phyloP scores from a whole-genome alignment of 2,113 vertebrate genomes.

The Hippocampus mohnikei region DNA sequence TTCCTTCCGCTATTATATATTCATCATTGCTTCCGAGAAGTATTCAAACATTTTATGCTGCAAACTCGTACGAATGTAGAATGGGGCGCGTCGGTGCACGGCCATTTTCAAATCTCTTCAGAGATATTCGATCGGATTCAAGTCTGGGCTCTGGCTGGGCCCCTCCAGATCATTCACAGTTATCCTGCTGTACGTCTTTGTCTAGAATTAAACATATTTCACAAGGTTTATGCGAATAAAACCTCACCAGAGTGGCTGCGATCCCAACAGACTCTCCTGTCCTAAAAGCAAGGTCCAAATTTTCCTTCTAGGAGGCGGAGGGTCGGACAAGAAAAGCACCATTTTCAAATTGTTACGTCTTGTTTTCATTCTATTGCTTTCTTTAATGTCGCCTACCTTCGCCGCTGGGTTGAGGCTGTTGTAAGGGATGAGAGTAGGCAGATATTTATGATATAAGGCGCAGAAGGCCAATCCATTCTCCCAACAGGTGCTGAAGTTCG shows the following conservation, averaged over 20 bases:
- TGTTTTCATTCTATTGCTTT: background rate
- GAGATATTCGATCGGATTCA: too few species aligned
- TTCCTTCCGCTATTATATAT: too few species aligned
- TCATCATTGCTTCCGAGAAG: too few species aligned
- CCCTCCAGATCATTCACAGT: too few species aligned
- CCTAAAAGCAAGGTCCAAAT: constrained; percentile 66
- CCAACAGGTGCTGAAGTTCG: constrained; percentile 77
- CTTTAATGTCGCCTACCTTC: constrained; percentile 47
- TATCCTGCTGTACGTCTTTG: too few species aligned
- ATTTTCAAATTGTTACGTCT: background rate
- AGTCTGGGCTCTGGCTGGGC: too few species aligned
- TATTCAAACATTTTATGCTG: too few species aligned
- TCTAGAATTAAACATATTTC: too few species aligned
- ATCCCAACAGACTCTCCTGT: constrained; percentile 64
- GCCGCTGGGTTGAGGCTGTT: constrained; percentile 52
- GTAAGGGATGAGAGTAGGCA: constrained; percentile 62
- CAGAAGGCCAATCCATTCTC: constrained; percentile 74
- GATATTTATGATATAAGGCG: constrained; percentile 70
- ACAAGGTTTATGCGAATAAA: background rate
- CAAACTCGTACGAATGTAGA: too few species aligned
- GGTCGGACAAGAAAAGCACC: background rate
- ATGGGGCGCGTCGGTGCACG: too few species aligned
- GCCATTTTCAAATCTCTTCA: too few species aligned
- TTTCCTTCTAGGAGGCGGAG: constrained; percentile 49
- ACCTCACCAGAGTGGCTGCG: constrained; percentile 59